These are phyloP conservation scores for Ectemnius lituratus DNA, from an alignment of 2,888 invertebrate genomes.

Conservation along the genomic window DNA sequence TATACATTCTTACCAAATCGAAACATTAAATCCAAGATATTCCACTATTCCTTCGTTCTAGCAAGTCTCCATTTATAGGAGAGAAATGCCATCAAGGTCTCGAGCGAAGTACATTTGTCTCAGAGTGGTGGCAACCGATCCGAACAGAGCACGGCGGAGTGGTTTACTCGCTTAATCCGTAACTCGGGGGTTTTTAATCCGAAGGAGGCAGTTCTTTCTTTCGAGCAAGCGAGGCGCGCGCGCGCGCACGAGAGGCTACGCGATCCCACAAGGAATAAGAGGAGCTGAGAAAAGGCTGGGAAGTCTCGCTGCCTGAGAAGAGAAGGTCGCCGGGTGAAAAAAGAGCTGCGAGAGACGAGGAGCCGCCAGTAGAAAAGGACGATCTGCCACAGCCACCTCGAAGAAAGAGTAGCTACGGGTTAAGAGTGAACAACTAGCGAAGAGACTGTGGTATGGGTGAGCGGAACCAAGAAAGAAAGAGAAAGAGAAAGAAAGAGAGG, in stretches of 20 bases:
- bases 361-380: conserved; percentile 1
- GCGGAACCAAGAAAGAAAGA: background rate
- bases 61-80: no score
- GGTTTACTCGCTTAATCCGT: conserved; percentile 18
- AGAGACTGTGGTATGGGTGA: background rate
- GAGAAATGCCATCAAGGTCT: no score
- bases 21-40: no score
- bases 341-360: conserved; percentile 3
- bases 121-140: conserved; percentile 3
- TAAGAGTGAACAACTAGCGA: conserved; percentile 3
- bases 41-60: no score
- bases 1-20: no score
- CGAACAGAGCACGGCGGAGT: conserved; percentile 1
- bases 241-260: conserved; percentile 10
- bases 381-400: conserved; percentile 2
- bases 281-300: conserved; percentile 20
- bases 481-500: background rate
- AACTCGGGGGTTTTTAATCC: conserved; percentile 28
- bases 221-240: conserved; percentile 6
- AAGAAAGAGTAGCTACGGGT: conserved; percentile 15
- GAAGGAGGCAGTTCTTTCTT: conserved; percentile 3
- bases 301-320: background rate
- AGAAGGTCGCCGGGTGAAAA: conserved; percentile 1
- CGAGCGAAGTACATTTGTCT: no score
- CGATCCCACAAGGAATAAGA: conserved; percentile 24